These are phyloP conservation scores for Ectobius pallidus DNA, from an alignment of 2,888 invertebrate genomes.

Conservation along the genomic window DNA sequence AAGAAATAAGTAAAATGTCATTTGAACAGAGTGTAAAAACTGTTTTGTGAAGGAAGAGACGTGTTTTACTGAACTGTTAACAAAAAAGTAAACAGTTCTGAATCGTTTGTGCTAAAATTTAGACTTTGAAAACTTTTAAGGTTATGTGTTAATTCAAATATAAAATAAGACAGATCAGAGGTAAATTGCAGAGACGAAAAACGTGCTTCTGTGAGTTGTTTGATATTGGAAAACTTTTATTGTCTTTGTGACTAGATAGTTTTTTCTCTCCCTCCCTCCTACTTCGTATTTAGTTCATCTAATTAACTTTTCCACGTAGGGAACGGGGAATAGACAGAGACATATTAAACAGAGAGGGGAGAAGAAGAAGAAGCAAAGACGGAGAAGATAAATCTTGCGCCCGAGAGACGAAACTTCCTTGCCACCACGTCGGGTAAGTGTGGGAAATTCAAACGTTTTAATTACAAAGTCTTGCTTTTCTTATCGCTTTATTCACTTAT, in stretches of 20 bases:
- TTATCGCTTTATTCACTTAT: not conserved
- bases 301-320: constrained; percentile 18
- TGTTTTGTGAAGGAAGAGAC: too few species aligned
- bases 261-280: too few species aligned
- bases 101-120: not conserved
- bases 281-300: constrained; percentile 2
- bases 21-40: not conserved
- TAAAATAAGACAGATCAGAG: too few species aligned
- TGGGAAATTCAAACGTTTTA: constrained; percentile 5
- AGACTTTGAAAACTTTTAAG: not conserved
- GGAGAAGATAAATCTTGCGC: constrained; percentile 10
- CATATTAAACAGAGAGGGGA: not conserved
- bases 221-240: constrained; percentile 17
- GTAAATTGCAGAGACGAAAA: not conserved
- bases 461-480: not conserved
- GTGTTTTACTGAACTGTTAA: not conserved
- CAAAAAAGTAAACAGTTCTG: not conserved
- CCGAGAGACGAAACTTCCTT: not conserved
- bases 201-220: constrained; percentile 10
- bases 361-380: not conserved
- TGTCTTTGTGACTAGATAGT: constrained; percentile 4
- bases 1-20: not conserved
- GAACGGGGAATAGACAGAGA: not conserved
- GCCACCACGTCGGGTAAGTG: constrained; percentile 30
- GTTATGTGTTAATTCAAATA: constrained; percentile 20